Conservation (phyloP, 2,888 invertebrate genomes). For the Sipunculus nudus region DNA sequence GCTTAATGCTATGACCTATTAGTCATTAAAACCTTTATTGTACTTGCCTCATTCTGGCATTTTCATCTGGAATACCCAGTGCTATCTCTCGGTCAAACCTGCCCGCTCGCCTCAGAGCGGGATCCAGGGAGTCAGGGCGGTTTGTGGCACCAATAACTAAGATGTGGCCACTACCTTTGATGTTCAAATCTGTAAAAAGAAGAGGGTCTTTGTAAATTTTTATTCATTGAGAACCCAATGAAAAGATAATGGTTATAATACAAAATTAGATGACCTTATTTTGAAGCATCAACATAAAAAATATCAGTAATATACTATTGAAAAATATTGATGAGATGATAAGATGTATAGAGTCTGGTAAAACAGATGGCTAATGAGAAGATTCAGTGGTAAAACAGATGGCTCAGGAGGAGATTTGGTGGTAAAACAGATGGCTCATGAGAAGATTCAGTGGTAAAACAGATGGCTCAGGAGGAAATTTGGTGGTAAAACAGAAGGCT, state of each 20-base stretch:
- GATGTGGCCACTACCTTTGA: slow-evolving; percentile 63
- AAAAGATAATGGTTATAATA: background rate
- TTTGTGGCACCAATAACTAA: slow-evolving; percentile 96
- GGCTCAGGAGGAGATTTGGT: too few relatives aligned
- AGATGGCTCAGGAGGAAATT: too few relatives aligned
- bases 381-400: too few relatives aligned
- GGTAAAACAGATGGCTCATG: too few relatives aligned
- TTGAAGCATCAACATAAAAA: too few relatives aligned
- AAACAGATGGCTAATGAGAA: too few relatives aligned
- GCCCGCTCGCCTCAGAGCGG: slow-evolving; percentile 88
- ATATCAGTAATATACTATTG: too few relatives aligned
- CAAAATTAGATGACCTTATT: background rate
- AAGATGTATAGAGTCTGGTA: too few relatives aligned
- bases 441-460: too few relatives aligned
- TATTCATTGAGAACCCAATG: background rate
- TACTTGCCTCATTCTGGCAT: slow-evolving; percentile 72
- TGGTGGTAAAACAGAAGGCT: too few relatives aligned
- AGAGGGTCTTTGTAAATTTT: background rate
- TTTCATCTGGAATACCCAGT: slow-evolving; percentile 90
- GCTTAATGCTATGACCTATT: too few relatives aligned
- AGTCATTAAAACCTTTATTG: background rate
- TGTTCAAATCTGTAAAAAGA: slow-evolving; percentile 49
- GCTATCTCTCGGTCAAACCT: slow-evolving; percentile 94
- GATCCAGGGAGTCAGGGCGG: slow-evolving; percentile 90
- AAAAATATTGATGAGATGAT: too few relatives aligned